phyloP scores from a whole-genome alignment of 2,797 vertebrate species.

The Rhadinocentrus ornatus region DNA sequence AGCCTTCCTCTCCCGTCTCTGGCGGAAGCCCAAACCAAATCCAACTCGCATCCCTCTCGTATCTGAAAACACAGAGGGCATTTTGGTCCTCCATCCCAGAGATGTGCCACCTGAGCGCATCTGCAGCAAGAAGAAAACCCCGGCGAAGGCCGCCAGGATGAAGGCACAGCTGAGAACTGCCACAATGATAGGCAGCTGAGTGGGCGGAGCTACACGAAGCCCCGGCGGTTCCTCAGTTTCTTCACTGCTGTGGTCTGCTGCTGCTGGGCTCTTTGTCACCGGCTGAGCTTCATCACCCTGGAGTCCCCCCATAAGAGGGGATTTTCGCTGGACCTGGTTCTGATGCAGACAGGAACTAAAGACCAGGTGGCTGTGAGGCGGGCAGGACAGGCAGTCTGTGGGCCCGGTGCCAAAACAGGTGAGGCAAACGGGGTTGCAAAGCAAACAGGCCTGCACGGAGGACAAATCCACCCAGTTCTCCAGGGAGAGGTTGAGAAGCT shows the following conservation, averaged over 20 bases:
- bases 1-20: slow-evolving; percentile 74
- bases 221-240: slow-evolving; percentile 40
- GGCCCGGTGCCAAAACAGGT: slow-evolving; percentile 85
- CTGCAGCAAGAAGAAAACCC: slow-evolving; percentile 91
- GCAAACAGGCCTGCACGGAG: slow-evolving; percentile 87
- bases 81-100: slow-evolving; percentile 88
- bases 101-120: slow-evolving; percentile 82
- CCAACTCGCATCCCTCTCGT: slow-evolving; percentile 60
- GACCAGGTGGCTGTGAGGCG: slow-evolving; percentile 86
- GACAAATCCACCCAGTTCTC: slow-evolving; percentile 91
- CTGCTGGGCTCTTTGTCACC: slow-evolving; percentile 22
- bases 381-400: slow-evolving; percentile 91
- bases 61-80: slow-evolving; percentile 84
- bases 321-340: slow-evolving; percentile 86
- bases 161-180: slow-evolving; percentile 91
- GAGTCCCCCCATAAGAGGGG: slow-evolving; percentile 77
- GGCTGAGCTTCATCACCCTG: slow-evolving; percentile 44
- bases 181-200: slow-evolving; percentile 81
- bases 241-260: slow-evolving; percentile 19
- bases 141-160: slow-evolving; percentile 87
- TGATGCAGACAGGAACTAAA: slow-evolving; percentile 84
- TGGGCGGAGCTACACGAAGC: slow-evolving; percentile 54
- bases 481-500: slow-evolving; percentile 87
- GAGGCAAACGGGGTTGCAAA: slow-evolving; percentile 90
- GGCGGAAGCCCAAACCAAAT: slow-evolving; percentile 81